Percentiles rank a stretch among this genome's conserved stretches.
Evolutionary conservation across 1,140 invertebrate genomes (phyloP).

Genomic region (Leguminivora glycinivorella): DNA sequence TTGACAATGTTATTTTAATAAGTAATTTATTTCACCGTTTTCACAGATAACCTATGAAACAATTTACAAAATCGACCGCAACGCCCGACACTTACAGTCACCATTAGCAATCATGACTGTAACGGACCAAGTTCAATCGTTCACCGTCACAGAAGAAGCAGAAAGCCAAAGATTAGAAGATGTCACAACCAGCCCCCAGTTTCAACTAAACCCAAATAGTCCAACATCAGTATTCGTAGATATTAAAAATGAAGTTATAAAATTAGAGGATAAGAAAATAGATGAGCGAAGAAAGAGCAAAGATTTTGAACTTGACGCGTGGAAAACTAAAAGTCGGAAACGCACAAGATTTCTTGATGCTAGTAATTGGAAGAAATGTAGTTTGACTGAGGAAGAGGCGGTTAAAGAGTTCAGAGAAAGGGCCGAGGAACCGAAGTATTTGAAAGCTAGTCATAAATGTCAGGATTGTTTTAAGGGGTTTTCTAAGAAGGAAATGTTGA

Average conservation of each 20-base stretch:
- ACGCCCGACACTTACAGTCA: constrained; percentile 38
- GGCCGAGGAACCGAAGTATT: constrained; percentile 54
- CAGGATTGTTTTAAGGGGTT: constrained; percentile 63
- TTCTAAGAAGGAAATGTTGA: constrained; percentile 60
- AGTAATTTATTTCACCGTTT: neutral
- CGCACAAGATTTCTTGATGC: constrained; percentile 39
- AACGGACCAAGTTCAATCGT: constrained; percentile 35
- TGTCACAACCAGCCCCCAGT: neutral
- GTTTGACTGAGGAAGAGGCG: constrained; percentile 63
- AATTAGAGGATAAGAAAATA: constrained; percentile 32
- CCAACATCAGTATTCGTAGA: constrained; percentile 34
- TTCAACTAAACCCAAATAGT: constrained; percentile 11
- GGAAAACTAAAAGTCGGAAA: constrained; percentile 29
- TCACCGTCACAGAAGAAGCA: constrained; percentile 16
- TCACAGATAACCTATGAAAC: constrained; percentile 60
- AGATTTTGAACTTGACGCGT: neutral
- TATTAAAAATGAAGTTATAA: constrained; percentile 37
- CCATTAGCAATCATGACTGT: constrained; percentile 41
- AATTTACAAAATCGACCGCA: constrained; percentile 49
- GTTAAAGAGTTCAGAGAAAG: constrained; percentile 49
- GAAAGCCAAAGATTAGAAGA: constrained; percentile 27
- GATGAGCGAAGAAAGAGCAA: constrained; percentile 33
- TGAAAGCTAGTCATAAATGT: constrained; percentile 53
- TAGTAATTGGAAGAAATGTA: constrained; percentile 54
- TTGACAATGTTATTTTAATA: too few species aligned